Base-by-base conservation (phyloP, 2,888 invertebrate species). In the Drosophila mayaguana region DNA sequence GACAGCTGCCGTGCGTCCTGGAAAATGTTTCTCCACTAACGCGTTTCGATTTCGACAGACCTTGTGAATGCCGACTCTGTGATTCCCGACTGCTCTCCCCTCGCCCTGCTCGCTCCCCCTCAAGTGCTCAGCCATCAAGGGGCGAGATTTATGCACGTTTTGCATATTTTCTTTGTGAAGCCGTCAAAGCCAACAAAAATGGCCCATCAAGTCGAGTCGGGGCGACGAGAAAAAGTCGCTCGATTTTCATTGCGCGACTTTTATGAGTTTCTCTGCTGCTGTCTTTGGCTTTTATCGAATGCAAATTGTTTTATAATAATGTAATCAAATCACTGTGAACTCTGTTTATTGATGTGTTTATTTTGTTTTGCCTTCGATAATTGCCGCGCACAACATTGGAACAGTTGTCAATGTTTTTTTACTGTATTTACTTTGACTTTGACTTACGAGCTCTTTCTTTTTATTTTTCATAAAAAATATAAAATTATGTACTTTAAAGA, bases 261-360 rank as follows among this genome's bases (percentile, higher is more conserved):
- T 89, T 89, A 85, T 85, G 84, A 87, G 73, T 77, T 81, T 87
- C 77, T 72, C 77, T 75, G 84, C 72, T 54, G 66, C 72, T 84
- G 83, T 64, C 72, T 75, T 71, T 75, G 82, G 75, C 77, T 73
- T 89, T 89, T 84, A 85, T 85, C 82, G 88, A 87, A 85, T 89
- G 89, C 84, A 85, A 85, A 85, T 85, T 85, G 89, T 87, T 87
- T 85, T 85, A 81, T 81, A 85, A 89, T 89, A 81, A 87, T 87
- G 84, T 82, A 89, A 85, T 89, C 89, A 79, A 84, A 84, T 85
- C 78, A 83, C 72, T 81, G 79, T 69, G 84, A 86, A 70, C 66
- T 75, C 79, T 73, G 76, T 83, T 88, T 83, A 86, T 75, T 79
- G 76, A 79, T 73, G 83, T 87, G 87, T 84, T 85, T 87, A 85